Percentiles rank a stretch among this genome's conserved stretches.
phyloP scores from a whole-genome alignment of 2,888 invertebrate species.

The Eulithis testata region DNA sequence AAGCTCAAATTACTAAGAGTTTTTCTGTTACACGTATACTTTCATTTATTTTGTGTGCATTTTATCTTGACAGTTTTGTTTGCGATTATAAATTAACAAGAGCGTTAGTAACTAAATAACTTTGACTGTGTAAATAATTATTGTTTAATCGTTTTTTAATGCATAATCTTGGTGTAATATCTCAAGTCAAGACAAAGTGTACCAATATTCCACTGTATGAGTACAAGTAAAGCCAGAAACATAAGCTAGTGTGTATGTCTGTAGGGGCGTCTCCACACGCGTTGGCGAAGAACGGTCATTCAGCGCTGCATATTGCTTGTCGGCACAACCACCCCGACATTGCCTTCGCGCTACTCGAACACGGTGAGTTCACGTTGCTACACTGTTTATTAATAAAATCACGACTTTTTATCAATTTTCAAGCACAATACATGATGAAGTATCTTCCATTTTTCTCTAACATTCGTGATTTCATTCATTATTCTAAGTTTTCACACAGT shows the following conservation, averaged over 20 bases:
- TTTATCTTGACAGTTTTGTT: too few species aligned
- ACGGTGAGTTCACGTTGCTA: slow-evolving; percentile 80
- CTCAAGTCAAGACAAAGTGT: not conserved
- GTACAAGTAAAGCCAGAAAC: slow-evolving; percentile 41
- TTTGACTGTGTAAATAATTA: too few species aligned
- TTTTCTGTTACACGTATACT: not conserved
- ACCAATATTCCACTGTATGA: not conserved
- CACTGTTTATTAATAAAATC: too few species aligned
- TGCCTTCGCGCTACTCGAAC: slow-evolving; percentile 96
- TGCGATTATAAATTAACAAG: too few species aligned
- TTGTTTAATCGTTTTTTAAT: too few species aligned
- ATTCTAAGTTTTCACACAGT: too few species aligned
- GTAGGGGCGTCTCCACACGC: slow-evolving; percentile 94
- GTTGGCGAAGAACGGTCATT: slow-evolving; percentile 98
- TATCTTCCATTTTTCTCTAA: too few species aligned
- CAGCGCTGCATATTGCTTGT: slow-evolving; percentile 98
- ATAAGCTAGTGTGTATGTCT: slow-evolving; percentile 36
- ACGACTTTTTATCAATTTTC: not conserved
- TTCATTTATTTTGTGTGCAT: not conserved
- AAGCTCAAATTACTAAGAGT: not conserved
- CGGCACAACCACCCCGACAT: slow-evolving; percentile 99
- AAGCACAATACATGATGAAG: not conserved
- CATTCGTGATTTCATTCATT: too few species aligned
- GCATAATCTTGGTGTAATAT: too few species aligned
- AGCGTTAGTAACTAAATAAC: too few species aligned